Conservation (phyloP, 2,797 vertebrate species). For the Serranus cabrilla region DNA sequence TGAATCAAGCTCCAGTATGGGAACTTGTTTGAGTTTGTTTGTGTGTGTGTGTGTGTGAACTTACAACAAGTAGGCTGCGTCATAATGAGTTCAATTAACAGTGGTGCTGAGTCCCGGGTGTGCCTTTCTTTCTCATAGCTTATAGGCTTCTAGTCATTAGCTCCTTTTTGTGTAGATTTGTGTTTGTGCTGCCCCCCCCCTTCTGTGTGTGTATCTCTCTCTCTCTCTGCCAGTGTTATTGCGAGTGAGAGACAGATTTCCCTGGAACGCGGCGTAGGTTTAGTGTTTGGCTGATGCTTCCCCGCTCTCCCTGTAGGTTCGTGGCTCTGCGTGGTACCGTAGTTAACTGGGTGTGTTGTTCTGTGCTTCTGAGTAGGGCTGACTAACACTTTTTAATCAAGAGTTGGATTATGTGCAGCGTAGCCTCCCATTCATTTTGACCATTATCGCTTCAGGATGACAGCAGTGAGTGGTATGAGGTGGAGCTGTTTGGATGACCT, state of each 20-base stretch:
- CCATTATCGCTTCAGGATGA: conserved; percentile 85
- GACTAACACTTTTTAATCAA: conserved; percentile 73
- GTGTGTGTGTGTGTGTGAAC: conserved; percentile 40
- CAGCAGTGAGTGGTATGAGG: conserved; percentile 86
- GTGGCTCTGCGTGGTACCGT: conserved; percentile 66
- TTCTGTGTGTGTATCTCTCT: conserved; percentile 37
- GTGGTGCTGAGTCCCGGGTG: conserved; percentile 64
- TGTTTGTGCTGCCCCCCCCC: conserved; percentile 41
- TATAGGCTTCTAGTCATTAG: conserved; percentile 50
- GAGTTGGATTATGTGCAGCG: conserved; percentile 67
- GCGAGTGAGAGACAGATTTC: conserved; percentile 70
- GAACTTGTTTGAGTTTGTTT: conserved; percentile 34
- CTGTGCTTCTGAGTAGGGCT: conserved; percentile 63
- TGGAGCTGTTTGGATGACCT: conserved; percentile 87
- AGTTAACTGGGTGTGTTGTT: conserved; percentile 69
- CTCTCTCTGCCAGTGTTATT: conserved; percentile 48
- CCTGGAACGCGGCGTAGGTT: conserved; percentile 48
- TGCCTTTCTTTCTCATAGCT: conserved; percentile 45
- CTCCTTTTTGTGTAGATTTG: conserved; percentile 32
- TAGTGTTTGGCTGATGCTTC: conserved; percentile 64
- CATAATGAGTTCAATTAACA: conserved; percentile 58
- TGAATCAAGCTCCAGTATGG: conserved; percentile 29
- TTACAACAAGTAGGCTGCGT: conserved; percentile 37
- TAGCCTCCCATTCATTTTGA: conserved; percentile 81
- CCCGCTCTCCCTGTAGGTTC: conserved; percentile 50